Evolutionary conservation across 2,797 vertebrate genomes (phyloP), one percentile per base, ranked within the genome.

Genomic region (Hybognathus amarus): DNA sequence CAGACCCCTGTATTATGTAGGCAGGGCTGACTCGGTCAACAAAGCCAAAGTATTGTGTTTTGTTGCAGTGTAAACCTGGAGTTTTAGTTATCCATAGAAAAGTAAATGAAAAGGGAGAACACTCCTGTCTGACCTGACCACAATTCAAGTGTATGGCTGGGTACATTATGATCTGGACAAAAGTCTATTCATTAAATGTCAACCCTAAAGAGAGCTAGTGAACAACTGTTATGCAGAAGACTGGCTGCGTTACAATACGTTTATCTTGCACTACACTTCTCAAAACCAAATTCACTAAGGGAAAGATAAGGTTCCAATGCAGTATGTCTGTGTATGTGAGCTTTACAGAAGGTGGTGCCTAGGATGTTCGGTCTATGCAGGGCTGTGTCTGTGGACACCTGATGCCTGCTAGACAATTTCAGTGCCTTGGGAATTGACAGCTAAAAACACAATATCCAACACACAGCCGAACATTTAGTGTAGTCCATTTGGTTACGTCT

Each of bases 11-110:
- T 66, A 67, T 52, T 76, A 42, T 80, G 8, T 66, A 79, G 22
- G 17, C 70, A 79, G 45, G 42, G 64, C 67, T 56, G 63, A 20
- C 30, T 67, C 59, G 22, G 59, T 38, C 40, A 77, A 75, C 70
- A 80, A 54, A 75, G 36, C 20, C 38, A 56, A 54, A 50, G 61
- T 66, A 70, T 84, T 84, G 56, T 83, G 30, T 66, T 33, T 24
- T 71, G 50, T 9, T 38, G 27, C 40, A 42, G 20, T 45, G 47
- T 42, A 74, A 42, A 70, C 68, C 47, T 59, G 22, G 11, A 82
- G 63, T 45, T 68, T 59, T 54, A 66, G 79, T 20, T 27, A 56
- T 67, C 47, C 36, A 30, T 67, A 56, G 20, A 74, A 61, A n/a
- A n/a, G 42, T 52, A 2, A 33, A 4, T 64, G 75, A 85, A 86